These are phyloP conservation scores for Bombus vancouverensis DNA, from an alignment of 1,140 invertebrate species.

Conservation along the genomic window DNA sequence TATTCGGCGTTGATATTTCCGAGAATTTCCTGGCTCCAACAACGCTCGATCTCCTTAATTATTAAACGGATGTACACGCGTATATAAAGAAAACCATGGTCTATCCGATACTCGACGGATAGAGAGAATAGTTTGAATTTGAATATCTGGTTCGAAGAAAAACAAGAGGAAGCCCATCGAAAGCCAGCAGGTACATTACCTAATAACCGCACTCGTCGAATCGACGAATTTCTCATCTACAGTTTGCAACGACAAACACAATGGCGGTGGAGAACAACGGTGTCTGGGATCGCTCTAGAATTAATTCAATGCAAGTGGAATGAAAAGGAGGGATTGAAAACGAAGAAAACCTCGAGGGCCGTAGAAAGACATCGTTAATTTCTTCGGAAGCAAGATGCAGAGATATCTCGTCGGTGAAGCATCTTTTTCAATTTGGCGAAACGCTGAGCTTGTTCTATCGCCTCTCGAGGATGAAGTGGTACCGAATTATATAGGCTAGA, in stretches of 20 bases:
- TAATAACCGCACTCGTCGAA: not conserved
- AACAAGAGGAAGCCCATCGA: slow-evolving; percentile 17
- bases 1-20: not conserved
- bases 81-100: not conserved
- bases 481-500: slow-evolving; percentile 2
- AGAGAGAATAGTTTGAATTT: not conserved
- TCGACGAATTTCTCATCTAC: slow-evolving; percentile 29
- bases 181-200: not conserved
- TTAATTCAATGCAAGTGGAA: slow-evolving; percentile 29
- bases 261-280: not conserved
- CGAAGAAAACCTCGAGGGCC: slow-evolving; percentile 3
- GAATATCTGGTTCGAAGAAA: not conserved
- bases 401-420: slow-evolving; percentile 1
- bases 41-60: not conserved
- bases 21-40: not conserved
- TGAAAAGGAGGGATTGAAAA: not conserved
- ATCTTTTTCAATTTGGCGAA: slow-evolving; percentile 22
- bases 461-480: slow-evolving; percentile 29
- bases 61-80: too few relatives aligned
- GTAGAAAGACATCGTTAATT: slow-evolving; percentile 36
- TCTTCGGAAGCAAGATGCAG: slow-evolving; percentile 5
- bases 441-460: slow-evolving; percentile 44
- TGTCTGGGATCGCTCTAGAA: not conserved
- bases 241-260: not conserved
- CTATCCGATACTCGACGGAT: not conserved